These are phyloP conservation scores for Alosa alosa DNA, from an alignment of 2,113 vertebrate species.

Conservation along the genomic window DNA sequence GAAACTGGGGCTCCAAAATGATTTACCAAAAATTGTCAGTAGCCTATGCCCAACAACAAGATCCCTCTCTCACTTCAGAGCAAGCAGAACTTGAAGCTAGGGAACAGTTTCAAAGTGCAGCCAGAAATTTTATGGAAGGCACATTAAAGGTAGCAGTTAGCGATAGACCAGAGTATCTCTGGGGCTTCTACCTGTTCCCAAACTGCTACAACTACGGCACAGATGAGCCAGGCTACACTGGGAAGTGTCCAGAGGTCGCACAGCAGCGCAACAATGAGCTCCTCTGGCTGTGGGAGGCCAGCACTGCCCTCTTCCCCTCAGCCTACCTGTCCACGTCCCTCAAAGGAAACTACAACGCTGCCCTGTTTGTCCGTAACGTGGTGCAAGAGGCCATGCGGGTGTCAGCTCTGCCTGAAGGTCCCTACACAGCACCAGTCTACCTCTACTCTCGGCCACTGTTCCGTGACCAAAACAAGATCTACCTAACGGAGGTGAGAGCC, in stretches of 20 bases:
- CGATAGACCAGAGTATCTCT: conserved; percentile 77
- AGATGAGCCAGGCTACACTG: conserved; percentile 72
- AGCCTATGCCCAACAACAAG: conserved; percentile 31
- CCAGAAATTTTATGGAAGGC: conserved; percentile 59
- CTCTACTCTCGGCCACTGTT: conserved; percentile 79
- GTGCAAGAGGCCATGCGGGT: conserved; percentile 88
- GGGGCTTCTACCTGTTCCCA: conserved; percentile 93
- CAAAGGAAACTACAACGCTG: conserved; percentile 68
- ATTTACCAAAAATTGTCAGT: conserved; percentile 71
- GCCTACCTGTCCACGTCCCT: conserved; percentile 78
- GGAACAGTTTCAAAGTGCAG: conserved; percentile 59
- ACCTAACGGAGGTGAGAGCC: conserved; percentile 57
- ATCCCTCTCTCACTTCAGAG: conserved; percentile 44
- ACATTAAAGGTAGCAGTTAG: conserved; percentile 56
- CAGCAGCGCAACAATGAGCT: conserved; percentile 80
- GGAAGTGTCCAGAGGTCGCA: conserved; percentile 76
- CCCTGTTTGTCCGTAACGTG: conserved; percentile 79
- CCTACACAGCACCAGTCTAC: conserved; percentile 70
- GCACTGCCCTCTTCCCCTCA: conserved; percentile 87
- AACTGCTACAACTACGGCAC: conserved; percentile 89
- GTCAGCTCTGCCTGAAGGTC: conserved; percentile 63
- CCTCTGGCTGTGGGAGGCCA: conserved; percentile 86
- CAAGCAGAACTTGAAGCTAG: conserved; percentile 46
- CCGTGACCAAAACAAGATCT: conserved; percentile 59
- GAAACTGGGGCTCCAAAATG: conserved; percentile 81